Evolutionary conservation across 1,140 invertebrate genomes (phyloP).

Genomic region (fruit fly (Drosophila melanogaster)): DNA sequence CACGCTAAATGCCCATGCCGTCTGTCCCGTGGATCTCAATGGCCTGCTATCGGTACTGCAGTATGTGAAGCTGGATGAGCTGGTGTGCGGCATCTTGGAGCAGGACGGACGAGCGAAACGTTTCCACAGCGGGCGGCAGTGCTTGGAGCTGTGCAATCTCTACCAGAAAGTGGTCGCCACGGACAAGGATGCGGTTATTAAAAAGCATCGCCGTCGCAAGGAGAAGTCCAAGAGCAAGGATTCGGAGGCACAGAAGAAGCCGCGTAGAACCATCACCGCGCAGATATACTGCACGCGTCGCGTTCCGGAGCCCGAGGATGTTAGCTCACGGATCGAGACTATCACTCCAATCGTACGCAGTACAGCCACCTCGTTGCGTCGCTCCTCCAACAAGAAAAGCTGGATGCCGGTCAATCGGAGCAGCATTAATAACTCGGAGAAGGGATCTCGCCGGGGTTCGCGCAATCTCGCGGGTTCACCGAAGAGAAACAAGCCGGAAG

Average conservation of each 20-base stretch:
- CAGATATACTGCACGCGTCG: conserved; percentile 15
- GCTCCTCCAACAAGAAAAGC: background rate
- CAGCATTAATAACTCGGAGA: background rate
- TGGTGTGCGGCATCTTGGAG: conserved; percentile 53
- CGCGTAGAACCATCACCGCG: background rate
- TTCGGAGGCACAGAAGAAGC: background rate
- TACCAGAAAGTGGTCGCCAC: conserved; percentile 29
- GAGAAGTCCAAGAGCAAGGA: background rate
- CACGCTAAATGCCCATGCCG: conserved; percentile 24
- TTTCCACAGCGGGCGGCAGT: conserved; percentile 29
- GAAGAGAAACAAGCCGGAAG: background rate
- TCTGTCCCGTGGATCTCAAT: conserved; percentile 31
- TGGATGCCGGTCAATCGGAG: background rate
- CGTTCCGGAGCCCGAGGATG: background rate
- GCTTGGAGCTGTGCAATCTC: conserved; percentile 25
- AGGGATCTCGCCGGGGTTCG: background rate
- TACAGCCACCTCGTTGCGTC: background rate
- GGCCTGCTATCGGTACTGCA: conserved; percentile 26
- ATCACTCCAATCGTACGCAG: background rate
- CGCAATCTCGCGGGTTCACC: background rate
- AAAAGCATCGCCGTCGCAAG: background rate
- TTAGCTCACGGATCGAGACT: background rate
- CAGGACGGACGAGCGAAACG: conserved; percentile 11
- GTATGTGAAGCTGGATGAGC: conserved; percentile 10
- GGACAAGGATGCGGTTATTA: conserved; percentile 26